phyloP scores from a whole-genome alignment of 2,113 vertebrate genomes.

The Nothoprocta pentlandii region DNA sequence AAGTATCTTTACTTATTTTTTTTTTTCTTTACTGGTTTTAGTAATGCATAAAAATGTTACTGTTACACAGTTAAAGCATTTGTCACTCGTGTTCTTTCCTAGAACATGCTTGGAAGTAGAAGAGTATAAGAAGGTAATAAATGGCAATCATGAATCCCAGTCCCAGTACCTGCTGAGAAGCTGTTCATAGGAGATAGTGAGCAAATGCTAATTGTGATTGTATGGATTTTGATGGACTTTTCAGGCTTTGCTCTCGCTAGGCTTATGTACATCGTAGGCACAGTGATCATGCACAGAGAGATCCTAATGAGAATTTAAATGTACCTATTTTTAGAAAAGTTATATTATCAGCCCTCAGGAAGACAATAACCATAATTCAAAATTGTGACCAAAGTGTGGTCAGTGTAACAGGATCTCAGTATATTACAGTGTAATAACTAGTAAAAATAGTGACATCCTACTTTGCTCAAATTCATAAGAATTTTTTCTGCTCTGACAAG shows the following conservation, averaged over 20 bases:
- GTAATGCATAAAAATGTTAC: neutral
- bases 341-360: neutral
- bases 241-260: neutral
- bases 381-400: neutral
- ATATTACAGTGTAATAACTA: neutral
- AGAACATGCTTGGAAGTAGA: neutral
- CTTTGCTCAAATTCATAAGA: neutral
- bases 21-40: neutral
- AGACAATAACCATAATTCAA: neutral
- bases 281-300: neutral
- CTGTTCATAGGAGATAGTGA: neutral
- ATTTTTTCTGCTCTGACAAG: neutral
- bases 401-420: neutral
- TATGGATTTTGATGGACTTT: neutral
- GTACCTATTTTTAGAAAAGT: neutral
- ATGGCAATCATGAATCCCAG: neutral
- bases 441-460: neutral
- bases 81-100: neutral
- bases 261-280: neutral
- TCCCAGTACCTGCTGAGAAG: neutral
- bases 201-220: neutral
- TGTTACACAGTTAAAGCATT: neutral
- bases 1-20: neutral
- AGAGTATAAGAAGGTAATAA: neutral
- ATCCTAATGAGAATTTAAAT: neutral